Evolutionary conservation across 2,888 invertebrate genomes (phyloP), one percentile per base, ranked within the genome.

Genomic region (Sepiola atlantica): DNA sequence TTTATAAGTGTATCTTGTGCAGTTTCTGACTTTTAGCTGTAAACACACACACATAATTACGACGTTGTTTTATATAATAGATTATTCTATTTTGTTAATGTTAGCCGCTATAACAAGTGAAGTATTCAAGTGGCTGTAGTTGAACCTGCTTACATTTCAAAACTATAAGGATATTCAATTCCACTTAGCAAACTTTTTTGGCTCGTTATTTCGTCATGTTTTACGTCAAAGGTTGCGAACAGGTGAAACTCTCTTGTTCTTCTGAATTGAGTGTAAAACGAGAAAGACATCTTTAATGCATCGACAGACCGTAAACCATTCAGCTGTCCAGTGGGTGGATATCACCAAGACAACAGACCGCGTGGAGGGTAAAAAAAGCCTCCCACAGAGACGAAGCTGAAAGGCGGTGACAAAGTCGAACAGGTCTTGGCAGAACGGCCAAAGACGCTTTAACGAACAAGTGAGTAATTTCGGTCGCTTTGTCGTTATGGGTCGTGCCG

Each of bases 211-310:
- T 77, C 16, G n/a, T n/a, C n/a, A 16, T 77, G n/a, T 77, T 77
- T 77, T n/a, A 77, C n/a, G 77, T 77, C n/a, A 77, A 77, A 77
- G 77, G 77, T 45, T 77, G n/a, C n/a, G n/a, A 77, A n/a, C n/a
- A 32, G n/a, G n/a, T 32, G n/a, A 77, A 77, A n/a, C 77, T 77
- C n/a, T 12, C 16, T 77, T 16, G 32, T 77, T 77, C 14, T 77
- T 32, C 32, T 77, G n/a, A n/a, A 77, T n/a, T 1, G 12, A 32
- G n/a, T 16, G 77, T 28, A n/a, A 77, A 77, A n/a, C 16, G 77
- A 32, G n/a, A 77, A 77, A 77, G 77, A 32, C n/a, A n/a, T 77
- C 77, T 77, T 77, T 32, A 77, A 77, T 77, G 24, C 61, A 28
- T 12, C 24, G 61, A 21, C 28, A 6, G 28, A 61, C 61, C n/a